A percentile compares a stretch with the other conserved stretches of the same genome.
phyloP scores from a whole-genome alignment of 2,888 invertebrate species.

The Zaprionus obscuricornis region DNA sequence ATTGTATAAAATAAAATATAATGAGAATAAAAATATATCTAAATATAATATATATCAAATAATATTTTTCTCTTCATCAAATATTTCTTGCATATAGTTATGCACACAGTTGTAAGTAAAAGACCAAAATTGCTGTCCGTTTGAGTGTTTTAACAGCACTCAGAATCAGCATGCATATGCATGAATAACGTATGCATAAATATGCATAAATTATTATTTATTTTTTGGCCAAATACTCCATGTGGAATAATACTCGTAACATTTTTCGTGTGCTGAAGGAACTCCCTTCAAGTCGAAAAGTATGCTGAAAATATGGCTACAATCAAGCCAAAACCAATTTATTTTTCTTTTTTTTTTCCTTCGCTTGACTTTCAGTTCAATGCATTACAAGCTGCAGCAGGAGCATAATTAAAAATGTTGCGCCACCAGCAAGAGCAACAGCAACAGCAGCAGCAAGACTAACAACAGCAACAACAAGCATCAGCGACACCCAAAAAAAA shows the following conservation, averaged over 20 bases:
- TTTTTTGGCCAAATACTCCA: too few relatives aligned
- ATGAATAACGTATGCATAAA: constrained; percentile 26
- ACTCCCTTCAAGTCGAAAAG: not conserved
- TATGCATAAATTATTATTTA: too few relatives aligned
- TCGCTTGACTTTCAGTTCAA: constrained; percentile 51
- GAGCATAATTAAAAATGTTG: constrained; percentile 72
- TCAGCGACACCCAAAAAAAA: constrained; percentile 56
- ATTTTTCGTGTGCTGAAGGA: constrained; percentile 4
- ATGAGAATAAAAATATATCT: too few relatives aligned
- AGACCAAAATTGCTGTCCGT: too few relatives aligned
- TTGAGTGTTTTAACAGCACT: not conserved
- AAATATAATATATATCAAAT: too few relatives aligned
- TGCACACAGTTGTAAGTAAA: too few relatives aligned
- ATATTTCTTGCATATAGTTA: too few relatives aligned
- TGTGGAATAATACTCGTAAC: constrained; percentile 9
- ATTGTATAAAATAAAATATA: too few relatives aligned
- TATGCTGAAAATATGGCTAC: constrained; percentile 1
- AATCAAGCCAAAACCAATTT: constrained; percentile 58
- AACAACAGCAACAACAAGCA: constrained; percentile 53
- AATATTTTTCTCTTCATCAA: too few relatives aligned
- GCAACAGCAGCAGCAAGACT: constrained; percentile 68
- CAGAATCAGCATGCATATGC: constrained; percentile 31
- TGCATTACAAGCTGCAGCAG: constrained; percentile 46
- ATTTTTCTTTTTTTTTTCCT: constrained; percentile 42
- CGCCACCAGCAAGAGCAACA: constrained; percentile 34